A percentile compares a stretch with the other conserved stretches of the same genome.
Evolutionary conservation across 2,797 vertebrate genomes (phyloP).

Genomic region (Cirrhinus mrigala): DNA sequence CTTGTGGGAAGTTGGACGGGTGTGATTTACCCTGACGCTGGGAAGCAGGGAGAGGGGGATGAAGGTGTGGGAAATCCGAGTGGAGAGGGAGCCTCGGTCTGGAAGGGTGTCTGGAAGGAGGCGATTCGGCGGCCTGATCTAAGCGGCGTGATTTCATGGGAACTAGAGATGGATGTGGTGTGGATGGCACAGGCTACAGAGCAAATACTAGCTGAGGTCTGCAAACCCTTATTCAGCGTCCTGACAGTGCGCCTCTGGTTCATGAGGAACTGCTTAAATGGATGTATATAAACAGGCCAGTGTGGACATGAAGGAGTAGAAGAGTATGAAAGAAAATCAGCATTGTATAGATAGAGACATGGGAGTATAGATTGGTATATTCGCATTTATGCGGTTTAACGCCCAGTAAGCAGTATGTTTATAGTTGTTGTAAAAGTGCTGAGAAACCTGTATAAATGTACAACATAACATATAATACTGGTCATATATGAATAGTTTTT

Average conservation of each 20-base stretch:
- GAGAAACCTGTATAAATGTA: too few species aligned
- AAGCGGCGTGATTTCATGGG: conserved; percentile 37
- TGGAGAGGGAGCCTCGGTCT: conserved; percentile 6
- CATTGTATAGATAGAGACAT: neutral
- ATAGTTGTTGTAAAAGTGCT: too few species aligned
- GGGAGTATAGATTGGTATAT: neutral
- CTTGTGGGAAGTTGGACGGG: conserved; percentile 39
- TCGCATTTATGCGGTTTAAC: neutral
- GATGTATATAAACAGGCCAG: neutral
- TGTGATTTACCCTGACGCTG: conserved; percentile 28
- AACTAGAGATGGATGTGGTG: conserved; percentile 36
- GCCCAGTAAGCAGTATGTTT: neutral
- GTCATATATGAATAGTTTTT: too few species aligned
- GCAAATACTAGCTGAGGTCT: conserved; percentile 27
- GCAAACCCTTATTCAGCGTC: conserved; percentile 35
- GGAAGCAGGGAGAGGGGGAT: conserved; percentile 23
- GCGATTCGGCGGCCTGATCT: conserved; percentile 37
- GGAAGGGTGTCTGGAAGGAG: conserved; percentile 19
- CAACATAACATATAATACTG: too few species aligned
- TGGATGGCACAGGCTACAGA: conserved; percentile 12
- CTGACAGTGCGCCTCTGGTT: conserved; percentile 6
- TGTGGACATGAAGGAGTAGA: neutral
- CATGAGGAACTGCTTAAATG: neutral
- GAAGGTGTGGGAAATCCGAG: conserved; percentile 38
- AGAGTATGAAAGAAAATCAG: conserved; percentile 1